Base-by-base conservation (phyloP, 1,140 invertebrate species). In the Drosophila albomicans region DNA sequence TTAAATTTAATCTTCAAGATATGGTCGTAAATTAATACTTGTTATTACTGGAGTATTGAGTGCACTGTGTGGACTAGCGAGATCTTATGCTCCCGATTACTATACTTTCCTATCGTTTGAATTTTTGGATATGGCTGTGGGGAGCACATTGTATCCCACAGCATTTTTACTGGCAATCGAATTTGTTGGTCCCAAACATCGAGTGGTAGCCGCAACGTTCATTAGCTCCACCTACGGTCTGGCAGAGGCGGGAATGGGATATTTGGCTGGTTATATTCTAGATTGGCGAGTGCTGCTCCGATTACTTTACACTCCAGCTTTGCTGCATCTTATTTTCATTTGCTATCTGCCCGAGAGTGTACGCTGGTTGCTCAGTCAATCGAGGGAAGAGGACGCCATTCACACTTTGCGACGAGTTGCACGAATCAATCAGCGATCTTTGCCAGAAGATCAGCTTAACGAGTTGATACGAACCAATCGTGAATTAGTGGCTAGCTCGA, bases 351-450 rank as follows among this genome's bases (percentile, higher is more conserved):
- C 94, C 0, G 95, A 95, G 91, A 95, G 95, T 25, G 93, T 95
- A 6, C 93, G 96, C 71, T 97, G 96, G 96, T 93, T 96, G 4
- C 86, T 97, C 43, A 95, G 95, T 2, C 95, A 96, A 74, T 94
- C 95, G 1, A 94, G 94, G 62, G 94, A 95, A 20, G 92, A 95
- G 3, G 94, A 96, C 78, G 95, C 95, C 0, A 93, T 93, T 41
- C 78, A 92, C n/a, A 93, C 95, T 6, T 91, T 96, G 11, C 93
- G 93, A 4, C 94, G 93, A 81, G 95, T 95, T 52, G 95, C 95
- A 0, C 94, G 93, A 78, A 94, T 96, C 56, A 98, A 98, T 80
- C 94, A 94, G n/a, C 93, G 94, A 1, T 75, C 93, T n/a, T 73
- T 95, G 45, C 92, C 94, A 5, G 94, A 95, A 15, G 91, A 94